Evolutionary conservation across 2,888 invertebrate species (phyloP).

Genomic region (Zeuzera pyrina): DNA sequence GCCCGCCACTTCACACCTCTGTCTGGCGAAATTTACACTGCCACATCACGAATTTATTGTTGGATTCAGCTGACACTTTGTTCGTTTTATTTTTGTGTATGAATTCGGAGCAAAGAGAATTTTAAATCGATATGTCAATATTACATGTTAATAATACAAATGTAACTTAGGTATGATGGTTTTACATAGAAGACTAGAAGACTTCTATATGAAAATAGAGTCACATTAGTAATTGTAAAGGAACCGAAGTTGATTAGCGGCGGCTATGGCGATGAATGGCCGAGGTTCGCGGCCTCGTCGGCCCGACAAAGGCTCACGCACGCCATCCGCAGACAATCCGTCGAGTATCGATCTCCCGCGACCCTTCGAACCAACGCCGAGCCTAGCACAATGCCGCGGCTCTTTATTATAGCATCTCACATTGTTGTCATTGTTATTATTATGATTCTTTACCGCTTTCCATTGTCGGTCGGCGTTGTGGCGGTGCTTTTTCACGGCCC

Average conservation of each 20-base stretch:
- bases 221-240: too few species aligned
- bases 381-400: conserved; percentile 69
- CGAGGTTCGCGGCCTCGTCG: conserved; percentile 31
- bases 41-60: conserved; percentile 22
- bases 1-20: conserved; percentile 44
- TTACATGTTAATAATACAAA: too few species aligned
- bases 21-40: conserved; percentile 30
- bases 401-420: conserved; percentile 74
- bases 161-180: too few species aligned
- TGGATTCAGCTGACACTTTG: conserved; percentile 10
- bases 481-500: conserved; percentile 72
- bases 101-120: too few species aligned
- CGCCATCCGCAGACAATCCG: conserved; percentile 65
- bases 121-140: too few species aligned
- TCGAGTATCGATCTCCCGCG: conserved; percentile 67
- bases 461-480: conserved; percentile 72
- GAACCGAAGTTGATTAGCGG: background rate
- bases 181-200: too few species aligned
- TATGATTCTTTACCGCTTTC: conserved; percentile 74
- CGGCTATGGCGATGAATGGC: conserved; percentile 34
- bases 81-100: conserved; percentile 3
- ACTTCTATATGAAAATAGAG: too few species aligned
- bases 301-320: conserved; percentile 57
- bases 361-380: conserved; percentile 68
- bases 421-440: conserved; percentile 75